phyloP scores from a whole-genome alignment of 2,888 invertebrate genomes.

The Epinotia demarniana region DNA sequence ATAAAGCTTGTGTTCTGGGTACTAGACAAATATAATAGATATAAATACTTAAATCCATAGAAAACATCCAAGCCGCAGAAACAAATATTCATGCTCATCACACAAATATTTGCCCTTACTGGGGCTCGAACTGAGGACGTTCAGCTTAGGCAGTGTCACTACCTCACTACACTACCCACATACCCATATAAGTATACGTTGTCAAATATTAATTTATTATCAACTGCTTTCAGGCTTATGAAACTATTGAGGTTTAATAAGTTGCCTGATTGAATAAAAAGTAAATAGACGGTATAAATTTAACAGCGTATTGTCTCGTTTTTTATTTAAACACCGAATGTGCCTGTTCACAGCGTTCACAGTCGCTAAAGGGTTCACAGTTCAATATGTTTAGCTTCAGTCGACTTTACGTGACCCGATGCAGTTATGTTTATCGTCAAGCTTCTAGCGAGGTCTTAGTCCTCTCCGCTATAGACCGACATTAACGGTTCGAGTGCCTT shows the following conservation, averaged over 20 bases:
- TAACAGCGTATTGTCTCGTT: not conserved
- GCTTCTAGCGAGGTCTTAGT: not conserved
- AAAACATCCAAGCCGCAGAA: too few relatives aligned
- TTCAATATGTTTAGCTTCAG: not conserved
- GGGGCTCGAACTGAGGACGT: too few relatives aligned
- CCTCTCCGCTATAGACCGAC: not conserved
- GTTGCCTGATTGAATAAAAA: not conserved
- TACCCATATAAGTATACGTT: not conserved
- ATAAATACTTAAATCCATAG: too few relatives aligned
- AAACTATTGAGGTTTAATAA: not conserved
- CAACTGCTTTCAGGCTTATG: not conserved
- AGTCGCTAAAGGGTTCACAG: not conserved
- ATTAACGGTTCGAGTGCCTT: not conserved
- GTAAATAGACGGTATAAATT: not conserved
- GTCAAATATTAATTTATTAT: constrained; percentile 14
- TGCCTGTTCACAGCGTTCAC: too few relatives aligned
- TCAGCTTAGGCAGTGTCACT: too few relatives aligned
- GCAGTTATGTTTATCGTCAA: not conserved
- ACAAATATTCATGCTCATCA: too few relatives aligned
- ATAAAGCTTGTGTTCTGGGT: too few relatives aligned
- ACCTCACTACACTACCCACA: too few relatives aligned
- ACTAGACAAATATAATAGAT: too few relatives aligned
- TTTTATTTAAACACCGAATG: not conserved
- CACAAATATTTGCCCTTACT: too few relatives aligned
- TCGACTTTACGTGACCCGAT: not conserved